Evolutionary conservation across 2,797 vertebrate species (phyloP), one percentile per base, ranked within the genome.

Genomic region (Galaxias olidus): DNA sequence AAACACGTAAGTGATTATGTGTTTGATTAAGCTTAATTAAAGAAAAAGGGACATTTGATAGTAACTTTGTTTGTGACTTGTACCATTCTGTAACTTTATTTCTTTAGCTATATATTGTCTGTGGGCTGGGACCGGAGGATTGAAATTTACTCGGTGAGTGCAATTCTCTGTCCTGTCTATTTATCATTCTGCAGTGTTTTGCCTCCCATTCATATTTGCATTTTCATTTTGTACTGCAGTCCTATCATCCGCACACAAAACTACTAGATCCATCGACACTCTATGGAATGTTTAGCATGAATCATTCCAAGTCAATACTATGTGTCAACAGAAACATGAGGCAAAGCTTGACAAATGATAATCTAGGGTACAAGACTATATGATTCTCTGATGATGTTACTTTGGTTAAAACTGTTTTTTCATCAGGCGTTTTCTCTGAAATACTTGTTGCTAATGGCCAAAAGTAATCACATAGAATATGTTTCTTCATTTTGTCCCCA

Each of bases 121-220:
- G 89, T 93, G 40, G 87, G 86, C 79, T 93, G 91, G 87, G 85
- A 91, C 72, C 84, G 84, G 74, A 94, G 74, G 87, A 91, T 92
- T 86, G 89, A 92, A 50, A 72, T 90, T 73, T 93, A 90, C 79
- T 79, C 84, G 71, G 91, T 92, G 87, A 94, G 92, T 92, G 80
- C 49, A 77, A 76, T 30, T 30, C 30, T 30, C 30, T 6, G 6
- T 30, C 6, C 30, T 30, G 30, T 30, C 30, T 30, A 30, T 30
- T 30, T 30, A 3, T 30, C 30, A 30, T 30, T 30, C 30, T 30
- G 30, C 30, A 66, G 59, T 53, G 50, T 73, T 47, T 73, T 72
- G 54, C 65, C 67, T 15, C 58, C 11, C 48, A 79, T 74, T 76
- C 78, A 55, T 72, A 65, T 82, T 78, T 72, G 66, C 73, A 75